Evolutionary conservation across 2,113 vertebrate genomes (phyloP).

Genomic region (Phodopus roborovskii): DNA sequence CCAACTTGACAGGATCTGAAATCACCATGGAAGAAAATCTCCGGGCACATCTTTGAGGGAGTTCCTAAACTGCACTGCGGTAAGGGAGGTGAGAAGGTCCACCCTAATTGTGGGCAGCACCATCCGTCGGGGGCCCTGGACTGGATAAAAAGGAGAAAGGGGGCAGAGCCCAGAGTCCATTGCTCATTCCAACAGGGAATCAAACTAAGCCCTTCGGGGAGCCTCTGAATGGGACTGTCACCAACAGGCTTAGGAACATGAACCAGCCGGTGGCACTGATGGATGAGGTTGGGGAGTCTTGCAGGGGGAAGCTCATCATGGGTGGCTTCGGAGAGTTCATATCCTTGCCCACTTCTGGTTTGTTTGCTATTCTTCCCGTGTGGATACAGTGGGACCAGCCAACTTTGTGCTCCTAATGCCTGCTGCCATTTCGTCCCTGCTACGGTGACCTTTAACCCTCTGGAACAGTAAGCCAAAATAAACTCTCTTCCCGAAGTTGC

Average conservation of each 20-base stretch:
- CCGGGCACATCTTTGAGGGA: neutral
- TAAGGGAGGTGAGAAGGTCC: neutral
- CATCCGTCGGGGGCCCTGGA: neutral
- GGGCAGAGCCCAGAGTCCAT: no score
- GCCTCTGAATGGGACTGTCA: neutral
- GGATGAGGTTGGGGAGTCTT: neutral
- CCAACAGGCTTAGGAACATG: neutral
- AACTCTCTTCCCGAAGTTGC: neutral
- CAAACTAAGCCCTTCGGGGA: neutral
- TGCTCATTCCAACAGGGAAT: no score
- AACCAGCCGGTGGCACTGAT: neutral
- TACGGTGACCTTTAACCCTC: neutral
- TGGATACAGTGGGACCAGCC: neutral
- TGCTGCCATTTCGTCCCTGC: no score
- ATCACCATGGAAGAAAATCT: neutral
- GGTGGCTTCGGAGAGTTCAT: neutral
- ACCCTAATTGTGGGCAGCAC: neutral
- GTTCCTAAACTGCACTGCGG: neutral
- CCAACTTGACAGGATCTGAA: neutral
- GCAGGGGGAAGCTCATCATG: neutral
- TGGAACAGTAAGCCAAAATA: neutral
- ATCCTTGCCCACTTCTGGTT: neutral
- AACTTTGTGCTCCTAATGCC: neutral
- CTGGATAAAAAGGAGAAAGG: neutral
- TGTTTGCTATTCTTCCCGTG: neutral